Evolutionary conservation across 2,113 vertebrate genomes (phyloP).

Genomic region (Labeo rohita): DNA sequence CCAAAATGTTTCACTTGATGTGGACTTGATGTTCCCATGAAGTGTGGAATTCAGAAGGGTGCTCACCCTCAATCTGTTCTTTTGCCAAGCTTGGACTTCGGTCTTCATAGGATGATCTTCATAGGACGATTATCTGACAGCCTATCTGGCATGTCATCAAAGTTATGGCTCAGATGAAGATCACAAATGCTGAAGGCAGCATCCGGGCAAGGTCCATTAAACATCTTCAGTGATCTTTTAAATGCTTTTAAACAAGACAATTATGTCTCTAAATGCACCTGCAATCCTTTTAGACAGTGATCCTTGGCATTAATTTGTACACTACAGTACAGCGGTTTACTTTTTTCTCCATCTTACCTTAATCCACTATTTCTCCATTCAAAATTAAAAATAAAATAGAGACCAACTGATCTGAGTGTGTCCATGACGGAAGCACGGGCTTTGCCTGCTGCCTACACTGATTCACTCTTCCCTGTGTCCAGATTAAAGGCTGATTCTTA

Average conservation of each 20-base stretch:
- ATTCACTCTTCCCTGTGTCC: constrained; percentile 42
- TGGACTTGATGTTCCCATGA: not conserved
- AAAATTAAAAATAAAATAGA: not conserved
- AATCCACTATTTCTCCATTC: not conserved
- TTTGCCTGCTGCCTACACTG: constrained; percentile 11
- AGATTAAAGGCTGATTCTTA: constrained; percentile 68
- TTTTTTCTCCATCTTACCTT: not conserved
- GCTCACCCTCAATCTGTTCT: not conserved
- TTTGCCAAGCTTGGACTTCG: not conserved
- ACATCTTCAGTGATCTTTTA: not conserved
- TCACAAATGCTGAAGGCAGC: not conserved
- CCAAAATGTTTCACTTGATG: too few species aligned
- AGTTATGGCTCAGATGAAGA: not conserved
- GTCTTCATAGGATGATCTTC: not conserved
- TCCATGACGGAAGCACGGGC: not conserved
- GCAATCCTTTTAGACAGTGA: too few species aligned
- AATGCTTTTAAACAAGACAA: not conserved
- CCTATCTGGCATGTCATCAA: not conserved
- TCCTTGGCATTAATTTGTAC: not conserved
- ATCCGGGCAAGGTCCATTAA: not conserved
- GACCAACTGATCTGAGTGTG: not conserved
- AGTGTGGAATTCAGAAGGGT: not conserved
- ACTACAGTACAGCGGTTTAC: not conserved
- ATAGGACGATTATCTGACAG: not conserved
- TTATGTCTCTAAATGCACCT: not conserved